Percentiles rank a stretch among this genome's conserved stretches.
Evolutionary conservation across 2,888 invertebrate genomes (phyloP).

Genomic region (Clitarchus hookeri): DNA sequence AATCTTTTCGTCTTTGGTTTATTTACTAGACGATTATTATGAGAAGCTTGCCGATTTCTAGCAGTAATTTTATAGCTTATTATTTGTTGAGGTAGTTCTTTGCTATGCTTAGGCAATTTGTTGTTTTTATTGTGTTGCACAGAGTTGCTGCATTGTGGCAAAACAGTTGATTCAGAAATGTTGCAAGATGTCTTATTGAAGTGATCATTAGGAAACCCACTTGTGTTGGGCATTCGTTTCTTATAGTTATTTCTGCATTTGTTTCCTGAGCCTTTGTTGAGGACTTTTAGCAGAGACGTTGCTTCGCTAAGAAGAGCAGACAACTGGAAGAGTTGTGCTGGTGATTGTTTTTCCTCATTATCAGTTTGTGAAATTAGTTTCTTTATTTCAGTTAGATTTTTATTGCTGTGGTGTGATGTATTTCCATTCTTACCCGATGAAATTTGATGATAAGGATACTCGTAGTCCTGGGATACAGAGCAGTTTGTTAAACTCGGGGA

Average conservation of each 20-base stretch:
- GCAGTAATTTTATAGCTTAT: neutral
- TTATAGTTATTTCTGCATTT: neutral
- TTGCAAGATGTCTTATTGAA: neutral
- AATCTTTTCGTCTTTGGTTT: neutral
- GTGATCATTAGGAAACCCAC: neutral
- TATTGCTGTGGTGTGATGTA: neutral
- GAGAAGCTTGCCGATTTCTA: neutral
- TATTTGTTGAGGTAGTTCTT: neutral
- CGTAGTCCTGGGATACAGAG: neutral
- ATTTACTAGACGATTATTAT: neutral
- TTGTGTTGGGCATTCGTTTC: neutral
- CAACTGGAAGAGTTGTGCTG: neutral
- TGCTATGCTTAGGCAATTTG: neutral
- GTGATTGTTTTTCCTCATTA: neutral
- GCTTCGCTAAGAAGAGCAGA: constrained; percentile 7
- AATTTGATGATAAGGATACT: neutral
- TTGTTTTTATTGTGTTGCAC: neutral
- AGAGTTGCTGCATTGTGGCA: neutral
- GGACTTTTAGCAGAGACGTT: neutral
- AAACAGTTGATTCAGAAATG: neutral
- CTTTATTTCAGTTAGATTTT: neutral
- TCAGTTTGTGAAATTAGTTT: neutral
- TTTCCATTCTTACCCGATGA: neutral
- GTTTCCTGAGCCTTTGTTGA: neutral
- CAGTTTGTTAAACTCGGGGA: neutral